A percentile compares a stretch with the other conserved stretches of the same genome.
Conservation (phyloP, 2,888 invertebrate genomes). For the Zonitis immaculata region DNA sequence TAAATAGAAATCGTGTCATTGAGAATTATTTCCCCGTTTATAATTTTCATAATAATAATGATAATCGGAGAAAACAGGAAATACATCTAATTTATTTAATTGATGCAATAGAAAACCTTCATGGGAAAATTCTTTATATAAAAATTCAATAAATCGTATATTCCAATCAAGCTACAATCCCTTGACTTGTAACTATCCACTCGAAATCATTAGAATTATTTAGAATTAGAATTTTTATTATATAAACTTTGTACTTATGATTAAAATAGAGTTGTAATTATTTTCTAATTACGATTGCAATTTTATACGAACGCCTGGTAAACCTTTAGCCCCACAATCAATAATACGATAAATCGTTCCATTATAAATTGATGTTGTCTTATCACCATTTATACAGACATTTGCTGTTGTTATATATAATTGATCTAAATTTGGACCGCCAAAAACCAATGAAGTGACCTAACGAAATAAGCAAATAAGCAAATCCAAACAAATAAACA, state of each 20-base stretch:
- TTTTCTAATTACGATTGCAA: conserved; percentile 11
- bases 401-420: conserved; percentile 63
- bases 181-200: no score
- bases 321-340: conserved; percentile 55
- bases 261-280: neutral
- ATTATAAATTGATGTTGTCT: conserved; percentile 41
- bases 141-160: no score
- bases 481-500: neutral
- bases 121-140: no score
- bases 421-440: conserved; percentile 59
- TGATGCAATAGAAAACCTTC: no score
- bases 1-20: no score
- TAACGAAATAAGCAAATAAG: conserved; percentile 5
- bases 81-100: no score
- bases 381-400: conserved; percentile 48
- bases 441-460: conserved; percentile 64
- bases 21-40: no score
- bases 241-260: no score
- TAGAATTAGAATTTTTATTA: neutral
- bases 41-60: no score
- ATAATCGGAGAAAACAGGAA: no score
- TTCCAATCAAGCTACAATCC: no score
- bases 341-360: conserved; percentile 58
- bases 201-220: no score
- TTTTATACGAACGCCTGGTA: conserved; percentile 39